Evolutionary conservation across 2,888 invertebrate genomes (phyloP).

Genomic region (Scrobipalpa costella): DNA sequence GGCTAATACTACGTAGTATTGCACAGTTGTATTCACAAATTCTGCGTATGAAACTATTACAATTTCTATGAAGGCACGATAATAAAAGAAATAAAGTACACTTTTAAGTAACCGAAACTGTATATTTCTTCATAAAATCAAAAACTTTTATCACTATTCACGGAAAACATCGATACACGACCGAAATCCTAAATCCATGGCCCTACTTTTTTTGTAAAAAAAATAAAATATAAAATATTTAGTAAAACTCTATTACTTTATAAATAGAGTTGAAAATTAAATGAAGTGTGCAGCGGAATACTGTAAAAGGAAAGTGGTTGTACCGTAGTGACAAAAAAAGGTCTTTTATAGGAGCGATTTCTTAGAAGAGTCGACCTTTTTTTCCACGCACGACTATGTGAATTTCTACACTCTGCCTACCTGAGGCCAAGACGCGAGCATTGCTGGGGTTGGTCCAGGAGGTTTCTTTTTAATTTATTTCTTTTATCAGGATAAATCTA

Average conservation of each 20-base stretch:
- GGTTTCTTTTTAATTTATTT: background rate
- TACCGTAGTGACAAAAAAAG: slow-evolving; percentile 42
- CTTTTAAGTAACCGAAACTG: background rate
- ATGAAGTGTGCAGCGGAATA: background rate
- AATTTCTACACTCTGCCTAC: slow-evolving; percentile 53
- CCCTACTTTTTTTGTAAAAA: slow-evolving; percentile 15
- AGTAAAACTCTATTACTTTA: background rate
- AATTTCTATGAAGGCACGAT: background rate
- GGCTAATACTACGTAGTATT: no score
- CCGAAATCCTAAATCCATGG: slow-evolving; percentile 13
- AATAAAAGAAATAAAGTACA: background rate
- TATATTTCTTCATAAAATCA: slow-evolving; percentile 16
- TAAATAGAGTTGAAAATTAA: slow-evolving; percentile 14
- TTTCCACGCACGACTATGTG: slow-evolving; percentile 41
- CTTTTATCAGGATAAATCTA: background rate
- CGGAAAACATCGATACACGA: slow-evolving; percentile 21
- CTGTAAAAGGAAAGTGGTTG: slow-evolving; percentile 37
- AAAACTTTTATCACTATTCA: slow-evolving; percentile 23
- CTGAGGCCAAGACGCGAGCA: slow-evolving; percentile 41
- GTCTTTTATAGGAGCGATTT: slow-evolving; percentile 48
- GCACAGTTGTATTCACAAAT: no score
- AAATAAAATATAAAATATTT: slow-evolving; percentile 14
- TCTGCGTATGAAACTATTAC: no score
- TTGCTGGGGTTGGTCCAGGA: background rate
- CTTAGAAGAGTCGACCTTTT: slow-evolving; percentile 64